Percentiles rank a stretch among this genome's conserved stretches.
These are phyloP conservation scores for Rhadinocentrus ornatus DNA, from an alignment of 2,797 vertebrate species.

Conservation along the genomic window DNA sequence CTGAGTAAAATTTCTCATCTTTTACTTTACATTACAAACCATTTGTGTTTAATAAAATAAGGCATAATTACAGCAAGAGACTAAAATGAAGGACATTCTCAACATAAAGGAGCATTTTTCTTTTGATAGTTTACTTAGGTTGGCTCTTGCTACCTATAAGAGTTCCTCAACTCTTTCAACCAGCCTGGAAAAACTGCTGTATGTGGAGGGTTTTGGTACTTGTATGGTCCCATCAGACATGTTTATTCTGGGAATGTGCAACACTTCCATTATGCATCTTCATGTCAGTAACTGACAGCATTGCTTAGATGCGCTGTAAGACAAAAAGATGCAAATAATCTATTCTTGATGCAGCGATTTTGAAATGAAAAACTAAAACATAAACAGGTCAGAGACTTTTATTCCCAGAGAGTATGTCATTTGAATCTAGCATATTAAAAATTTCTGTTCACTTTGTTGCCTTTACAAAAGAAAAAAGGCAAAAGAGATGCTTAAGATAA, in stretches of 20 bases:
- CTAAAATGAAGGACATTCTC: neutral
- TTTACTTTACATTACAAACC: neutral
- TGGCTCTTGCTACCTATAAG: constrained; percentile 16
- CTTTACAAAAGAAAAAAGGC: constrained; percentile 29
- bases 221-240: constrained; percentile 52
- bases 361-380: constrained; percentile 31
- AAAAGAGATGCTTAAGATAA: constrained; percentile 39
- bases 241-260: constrained; percentile 51
- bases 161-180: constrained; percentile 36
- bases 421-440: constrained; percentile 42
- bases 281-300: constrained; percentile 38
- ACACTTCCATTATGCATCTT: constrained; percentile 50
- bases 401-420: neutral
- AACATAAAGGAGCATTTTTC: constrained; percentile 20
- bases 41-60: constrained; percentile 15
- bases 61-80: constrained; percentile 4
- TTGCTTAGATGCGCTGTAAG: constrained; percentile 32
- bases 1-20: neutral
- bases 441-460: constrained; percentile 27
- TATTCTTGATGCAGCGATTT: constrained; percentile 24
- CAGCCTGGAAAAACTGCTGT: constrained; percentile 49
- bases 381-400: constrained; percentile 27
- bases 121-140: constrained; percentile 19
- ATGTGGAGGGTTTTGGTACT: constrained; percentile 30
- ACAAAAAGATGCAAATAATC: constrained; percentile 23